Evolutionary conservation across 1,140 invertebrate genomes (phyloP).

Genomic region (Meloidogyne floridensis): DNA sequence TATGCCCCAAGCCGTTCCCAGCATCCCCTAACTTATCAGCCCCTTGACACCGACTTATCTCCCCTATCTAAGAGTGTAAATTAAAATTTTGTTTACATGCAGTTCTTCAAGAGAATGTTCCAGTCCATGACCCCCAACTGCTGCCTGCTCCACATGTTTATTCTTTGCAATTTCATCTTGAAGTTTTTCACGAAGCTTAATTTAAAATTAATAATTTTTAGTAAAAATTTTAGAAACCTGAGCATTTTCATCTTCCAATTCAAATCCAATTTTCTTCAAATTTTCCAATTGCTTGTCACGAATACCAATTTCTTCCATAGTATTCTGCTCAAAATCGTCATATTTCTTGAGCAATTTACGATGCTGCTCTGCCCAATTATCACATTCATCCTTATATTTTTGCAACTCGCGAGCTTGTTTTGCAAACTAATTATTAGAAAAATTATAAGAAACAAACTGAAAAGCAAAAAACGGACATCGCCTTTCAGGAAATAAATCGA

Average conservation of each 20-base stretch:
- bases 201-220: background rate
- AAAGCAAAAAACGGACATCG: too few species aligned
- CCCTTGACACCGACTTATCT: too few species aligned
- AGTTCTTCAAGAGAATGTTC: background rate
- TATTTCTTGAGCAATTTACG: background rate
- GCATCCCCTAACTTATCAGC: too few species aligned
- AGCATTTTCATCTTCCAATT: slow-evolving; percentile 24
- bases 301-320: slow-evolving; percentile 1
- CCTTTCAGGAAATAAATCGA: too few species aligned
- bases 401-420: slow-evolving; percentile 5
- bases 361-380: background rate
- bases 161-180: slow-evolving; percentile 10
- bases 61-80: too few species aligned
- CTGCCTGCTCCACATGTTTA: slow-evolving; percentile 4
- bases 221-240: background rate
- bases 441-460: background rate
- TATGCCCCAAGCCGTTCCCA: too few species aligned
- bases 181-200: slow-evolving; percentile 24
- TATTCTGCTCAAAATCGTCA: background rate
- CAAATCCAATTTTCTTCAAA: slow-evolving; percentile 11
- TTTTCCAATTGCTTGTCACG: slow-evolving; percentile 4
- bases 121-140: background rate
- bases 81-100: background rate
- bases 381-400: background rate
- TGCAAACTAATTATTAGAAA: background rate